Percentiles rank a stretch among this genome's conserved stretches.
phyloP scores from a whole-genome alignment of 2,113 vertebrate species.

The Oncorhynchus clarkii region DNA sequence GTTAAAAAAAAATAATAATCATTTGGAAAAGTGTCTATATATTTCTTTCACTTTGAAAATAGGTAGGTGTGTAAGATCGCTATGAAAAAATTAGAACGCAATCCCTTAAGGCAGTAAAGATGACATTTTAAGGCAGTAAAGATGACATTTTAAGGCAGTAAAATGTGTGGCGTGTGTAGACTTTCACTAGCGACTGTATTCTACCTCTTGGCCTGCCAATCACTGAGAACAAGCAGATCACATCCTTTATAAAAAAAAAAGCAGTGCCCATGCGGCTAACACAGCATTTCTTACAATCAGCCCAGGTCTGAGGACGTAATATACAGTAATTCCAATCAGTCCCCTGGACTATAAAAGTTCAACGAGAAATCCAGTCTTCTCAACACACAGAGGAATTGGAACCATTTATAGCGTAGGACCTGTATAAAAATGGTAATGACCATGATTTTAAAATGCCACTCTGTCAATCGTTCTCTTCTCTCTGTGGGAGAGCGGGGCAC shows the following conservation, averaged over 20 bases:
- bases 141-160: too few relatives aligned
- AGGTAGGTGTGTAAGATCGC: too few relatives aligned
- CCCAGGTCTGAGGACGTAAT: neutral
- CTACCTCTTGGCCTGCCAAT: neutral
- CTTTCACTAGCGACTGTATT: too few relatives aligned
- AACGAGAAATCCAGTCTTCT: neutral
- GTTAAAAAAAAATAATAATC: too few relatives aligned
- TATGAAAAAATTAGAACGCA: too few relatives aligned
- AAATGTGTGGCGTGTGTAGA: too few relatives aligned
- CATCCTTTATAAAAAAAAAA: neutral
- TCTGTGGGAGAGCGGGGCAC: neutral
- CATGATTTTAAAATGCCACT: neutral
- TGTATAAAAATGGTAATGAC: neutral
- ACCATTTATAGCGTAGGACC: neutral
- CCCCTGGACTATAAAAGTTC: neutral
- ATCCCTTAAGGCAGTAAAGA: too few relatives aligned
- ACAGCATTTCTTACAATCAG: neutral
- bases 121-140: too few relatives aligned
- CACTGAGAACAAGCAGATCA: neutral
- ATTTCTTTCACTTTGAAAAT: too few relatives aligned
- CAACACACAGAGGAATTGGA: neutral
- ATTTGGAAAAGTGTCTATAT: too few relatives aligned
- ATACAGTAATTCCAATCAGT: neutral
- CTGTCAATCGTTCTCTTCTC: constrained; percentile 3
- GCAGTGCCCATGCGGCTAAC: too few relatives aligned